These are phyloP conservation scores for Centropus unirufus DNA, from an alignment of 2,113 vertebrate genomes.

Conservation along the genomic window DNA sequence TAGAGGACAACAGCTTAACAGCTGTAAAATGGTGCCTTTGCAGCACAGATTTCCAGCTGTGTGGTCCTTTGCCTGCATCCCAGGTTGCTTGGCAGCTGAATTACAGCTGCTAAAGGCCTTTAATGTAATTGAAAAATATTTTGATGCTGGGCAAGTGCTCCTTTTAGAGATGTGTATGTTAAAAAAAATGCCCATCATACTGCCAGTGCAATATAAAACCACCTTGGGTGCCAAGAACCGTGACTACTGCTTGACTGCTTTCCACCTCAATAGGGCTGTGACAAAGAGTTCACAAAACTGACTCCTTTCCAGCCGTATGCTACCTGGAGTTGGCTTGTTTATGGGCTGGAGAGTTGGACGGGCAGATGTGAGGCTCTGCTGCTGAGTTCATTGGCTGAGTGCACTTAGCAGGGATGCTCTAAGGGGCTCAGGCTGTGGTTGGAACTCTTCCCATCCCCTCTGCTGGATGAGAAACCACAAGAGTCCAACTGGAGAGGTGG, in stretches of 20 bases:
- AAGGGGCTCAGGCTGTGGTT: background rate
- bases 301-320: background rate
- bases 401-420: background rate
- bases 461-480: background rate
- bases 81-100: background rate
- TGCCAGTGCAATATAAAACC: background rate
- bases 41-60: conserved; percentile 5
- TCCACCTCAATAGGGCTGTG: accelerated
- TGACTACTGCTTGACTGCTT: background rate
- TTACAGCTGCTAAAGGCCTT: background rate
- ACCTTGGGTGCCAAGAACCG: background rate
- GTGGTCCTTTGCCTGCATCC: background rate
- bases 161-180: background rate
- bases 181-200: background rate
- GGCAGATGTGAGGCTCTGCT: background rate
- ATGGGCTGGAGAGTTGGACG: background rate
- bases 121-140: background rate
- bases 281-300: background rate
- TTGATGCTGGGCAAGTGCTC: background rate
- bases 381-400: background rate
- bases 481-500: background rate
- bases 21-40: conserved; percentile 12
- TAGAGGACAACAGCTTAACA: conserved; percentile 10
- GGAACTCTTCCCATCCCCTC: background rate
- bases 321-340: background rate